Percentiles rank a stretch among this genome's conserved stretches.
phyloP scores from a whole-genome alignment of 2,113 vertebrate genomes.

The Recurvirostra avosetta region DNA sequence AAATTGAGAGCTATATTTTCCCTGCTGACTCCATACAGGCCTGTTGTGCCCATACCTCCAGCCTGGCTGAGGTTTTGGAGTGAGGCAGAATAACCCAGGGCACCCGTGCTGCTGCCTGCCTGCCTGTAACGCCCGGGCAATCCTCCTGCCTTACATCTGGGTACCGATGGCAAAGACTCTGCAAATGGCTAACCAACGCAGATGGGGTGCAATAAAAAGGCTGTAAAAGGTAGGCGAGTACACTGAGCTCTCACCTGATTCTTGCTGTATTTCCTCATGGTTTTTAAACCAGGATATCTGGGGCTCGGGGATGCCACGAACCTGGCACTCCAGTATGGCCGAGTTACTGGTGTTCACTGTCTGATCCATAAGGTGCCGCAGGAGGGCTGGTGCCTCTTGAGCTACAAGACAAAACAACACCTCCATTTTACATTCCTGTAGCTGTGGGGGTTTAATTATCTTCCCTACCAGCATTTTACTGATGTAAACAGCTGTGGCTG shows the following conservation, averaged over 20 bases:
- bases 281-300: conserved; percentile 92
- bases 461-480: background rate
- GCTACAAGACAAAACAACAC: conserved; percentile 74
- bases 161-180: background rate
- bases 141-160: background rate
- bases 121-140: background rate
- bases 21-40: background rate
- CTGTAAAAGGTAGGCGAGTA: background rate
- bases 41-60: background rate
- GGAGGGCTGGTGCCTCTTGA: conserved; percentile 84
- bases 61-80: background rate
- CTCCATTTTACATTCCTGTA: conserved; percentile 29
- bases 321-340: conserved; percentile 80
- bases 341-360: conserved; percentile 86
- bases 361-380: conserved; percentile 80
- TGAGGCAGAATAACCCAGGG: background rate
- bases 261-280: conserved; percentile 77
- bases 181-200: background rate
- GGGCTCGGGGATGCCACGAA: conserved; percentile 82
- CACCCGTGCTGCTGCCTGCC: background rate
- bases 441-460: background rate
- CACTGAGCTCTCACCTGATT: conserved; percentile 82
- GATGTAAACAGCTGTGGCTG: background rate
- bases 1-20: background rate
- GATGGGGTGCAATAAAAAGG: background rate